Evolutionary conservation across 1,140 invertebrate genomes (phyloP).

Genomic region (Olivierus martensii): DNA sequence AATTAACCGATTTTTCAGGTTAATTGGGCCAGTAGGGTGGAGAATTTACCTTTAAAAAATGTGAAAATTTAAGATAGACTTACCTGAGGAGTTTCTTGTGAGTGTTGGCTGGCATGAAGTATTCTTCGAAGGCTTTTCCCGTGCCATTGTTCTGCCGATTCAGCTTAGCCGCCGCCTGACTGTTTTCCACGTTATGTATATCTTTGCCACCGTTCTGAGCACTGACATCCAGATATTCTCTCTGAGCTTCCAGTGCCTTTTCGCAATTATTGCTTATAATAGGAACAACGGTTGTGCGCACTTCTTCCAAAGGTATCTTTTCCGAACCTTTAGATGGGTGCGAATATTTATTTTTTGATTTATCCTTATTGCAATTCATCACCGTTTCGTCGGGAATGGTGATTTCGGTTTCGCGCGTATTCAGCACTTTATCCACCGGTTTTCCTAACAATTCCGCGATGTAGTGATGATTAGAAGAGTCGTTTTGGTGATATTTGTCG

Average conservation of each 20-base stretch:
- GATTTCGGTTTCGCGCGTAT: not conserved
- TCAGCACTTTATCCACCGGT: too few species aligned
- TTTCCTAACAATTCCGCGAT: too few species aligned
- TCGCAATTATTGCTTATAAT: not conserved
- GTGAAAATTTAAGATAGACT: too few species aligned
- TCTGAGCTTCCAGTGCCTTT: not conserved
- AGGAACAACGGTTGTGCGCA: not conserved
- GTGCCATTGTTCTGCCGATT: not conserved
- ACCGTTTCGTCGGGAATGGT: not conserved
- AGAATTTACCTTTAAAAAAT: too few species aligned
- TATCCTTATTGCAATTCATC: not conserved
- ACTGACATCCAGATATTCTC: not conserved
- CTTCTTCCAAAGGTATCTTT: not conserved
- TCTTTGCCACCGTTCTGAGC: not conserved
- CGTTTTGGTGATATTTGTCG: too few species aligned
- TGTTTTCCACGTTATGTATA: not conserved
- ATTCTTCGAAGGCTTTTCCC: not conserved
- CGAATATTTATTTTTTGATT: not conserved
- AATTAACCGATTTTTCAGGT: too few species aligned
- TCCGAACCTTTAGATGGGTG: slow-evolving; percentile 8
- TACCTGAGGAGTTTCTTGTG: not conserved
- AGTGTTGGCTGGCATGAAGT: not conserved
- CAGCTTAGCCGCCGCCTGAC: not conserved
- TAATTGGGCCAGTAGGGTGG: too few species aligned
- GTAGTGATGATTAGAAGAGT: too few species aligned